Base-by-base conservation (phyloP, 2,888 invertebrate species). In the Amiota communis region DNA sequence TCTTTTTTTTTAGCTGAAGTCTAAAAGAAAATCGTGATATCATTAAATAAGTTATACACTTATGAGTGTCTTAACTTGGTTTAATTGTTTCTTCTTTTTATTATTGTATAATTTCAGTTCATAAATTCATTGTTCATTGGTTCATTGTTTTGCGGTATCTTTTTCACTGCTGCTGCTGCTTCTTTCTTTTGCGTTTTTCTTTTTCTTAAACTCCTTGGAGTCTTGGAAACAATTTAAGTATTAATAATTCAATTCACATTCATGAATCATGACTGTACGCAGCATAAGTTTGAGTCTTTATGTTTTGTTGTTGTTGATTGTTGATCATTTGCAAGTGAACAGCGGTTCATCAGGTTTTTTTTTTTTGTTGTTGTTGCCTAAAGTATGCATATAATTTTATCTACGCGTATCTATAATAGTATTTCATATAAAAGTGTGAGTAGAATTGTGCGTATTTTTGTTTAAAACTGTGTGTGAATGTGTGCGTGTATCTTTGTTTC, bases 211-310 rank as follows among this genome's bases (percentile, higher is more conserved):
- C 53, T 57, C n/a, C n/a, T 57, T 8, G 15, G 8, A 11, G 13
- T 57, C 17, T 17, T 23, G 23, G 6, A 11, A 15, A 9, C 1
- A 20, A 20, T 20, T 57, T 59, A 20, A 15, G 59, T 20, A 17
- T 68, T 68, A 53, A 48, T 53, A 15, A 68, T 68, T 68, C 67
- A n/a, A 68, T 36, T 51, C 67, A 68, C 67, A 68, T 68, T 68
- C 67, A 68, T 51, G 53, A 20, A 13, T n/a, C 51, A 68, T 68
- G 67, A 68, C 53, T 68, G 67, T 20, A 51, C 51, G 51, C 17
- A 15, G 49, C 48, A n/a, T 47, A 48, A 65, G 48, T 20, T 48
- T 65, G 23, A 59, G 36, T 36, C 36, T 36, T 36, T 36, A 2
- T 4, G 36, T 36, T 36, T 36, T 36, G 36, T 36, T 36, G 2